Base-by-base conservation (phyloP, 2,797 vertebrate genomes). In the Ambastaia sidthimunki region DNA sequence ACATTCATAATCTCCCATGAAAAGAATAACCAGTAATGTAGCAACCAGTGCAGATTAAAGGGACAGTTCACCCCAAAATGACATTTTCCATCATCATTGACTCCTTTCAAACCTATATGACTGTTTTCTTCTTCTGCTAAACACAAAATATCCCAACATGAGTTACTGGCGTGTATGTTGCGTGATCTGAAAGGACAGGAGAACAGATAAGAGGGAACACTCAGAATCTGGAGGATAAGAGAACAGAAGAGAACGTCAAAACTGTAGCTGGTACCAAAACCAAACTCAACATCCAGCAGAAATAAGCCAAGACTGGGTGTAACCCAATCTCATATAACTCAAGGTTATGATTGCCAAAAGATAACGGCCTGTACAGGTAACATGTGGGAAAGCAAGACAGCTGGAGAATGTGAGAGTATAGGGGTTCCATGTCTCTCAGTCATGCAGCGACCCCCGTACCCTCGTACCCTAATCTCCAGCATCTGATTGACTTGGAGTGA, bases 361-460 rank as follows among this genome's bases (percentile, higher is more conserved):
- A 23, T 62, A 62, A 37, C 18, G 25, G 1, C n/a, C 31, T 44
- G 10, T 67, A 28, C 50, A 76, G 52, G 21, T 48, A 23, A 48
- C n/a, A 72, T 72, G 60, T 28, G 69, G 69, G 34, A 55, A 54
- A 18, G 15, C 34, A 37, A 71, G 68, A 60, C 3, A 81, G 57
- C 74, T 55, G 19, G 41, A 25, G 55, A 25, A 67, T 28, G 37
- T 62, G 70, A 47, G 44, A 47, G 34, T 73, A 55, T 78, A 78
- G 25, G 73, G n/a, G 74, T 78, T 73, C 74, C 74, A 25, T 47
- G 65, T 63, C 68, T 77, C 50, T 18, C 31, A 34, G 65, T 71
- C 76, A 80, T 73, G 74, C 83, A 59, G 73, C 9, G 23, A 67
- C 57, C 70, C 65, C 55, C 19, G 12, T 57, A 41, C 59, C 71